Evolutionary conservation across 2,113 vertebrate genomes (phyloP).

Genomic region (Nannobrachium achirus): DNA sequence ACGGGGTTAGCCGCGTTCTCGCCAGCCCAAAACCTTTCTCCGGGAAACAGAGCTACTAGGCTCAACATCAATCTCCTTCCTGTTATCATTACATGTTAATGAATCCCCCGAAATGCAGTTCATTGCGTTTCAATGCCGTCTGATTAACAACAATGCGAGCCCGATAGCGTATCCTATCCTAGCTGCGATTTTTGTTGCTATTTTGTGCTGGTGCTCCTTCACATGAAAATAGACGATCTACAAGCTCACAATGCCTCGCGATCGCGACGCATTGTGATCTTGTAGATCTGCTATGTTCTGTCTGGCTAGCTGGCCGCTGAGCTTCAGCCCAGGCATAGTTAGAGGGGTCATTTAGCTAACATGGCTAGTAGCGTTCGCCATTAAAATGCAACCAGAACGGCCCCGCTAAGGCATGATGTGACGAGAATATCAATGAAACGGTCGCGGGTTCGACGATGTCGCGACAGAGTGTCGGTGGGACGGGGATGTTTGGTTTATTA

Average conservation of each 20-base stretch:
- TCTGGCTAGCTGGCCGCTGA: slow-evolving; percentile 73
- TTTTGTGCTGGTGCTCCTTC: slow-evolving; percentile 52
- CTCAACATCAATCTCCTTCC: slow-evolving; percentile 16
- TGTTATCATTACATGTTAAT: slow-evolving; percentile 35
- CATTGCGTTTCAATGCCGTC: not conserved
- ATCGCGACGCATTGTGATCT: too few species aligned
- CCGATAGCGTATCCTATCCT: slow-evolving; percentile 17
- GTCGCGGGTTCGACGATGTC: slow-evolving; percentile 45
- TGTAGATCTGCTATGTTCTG: too few species aligned
- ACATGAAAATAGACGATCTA: too few species aligned
- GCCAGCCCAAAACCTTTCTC: slow-evolving; percentile 36
- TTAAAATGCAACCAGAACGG: slow-evolving; percentile 44
- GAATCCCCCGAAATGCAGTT: not conserved
- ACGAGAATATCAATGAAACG: slow-evolving; percentile 22
- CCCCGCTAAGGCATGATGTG: slow-evolving; percentile 26
- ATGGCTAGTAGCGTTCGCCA: slow-evolving; percentile 76
- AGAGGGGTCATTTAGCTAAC: slow-evolving; percentile 78
- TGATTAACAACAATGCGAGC: not conserved
- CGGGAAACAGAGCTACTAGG: slow-evolving; percentile 2
- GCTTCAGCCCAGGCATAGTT: slow-evolving; percentile 70
- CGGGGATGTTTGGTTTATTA: slow-evolving; percentile 47
- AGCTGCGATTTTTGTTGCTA: slow-evolving; percentile 44
- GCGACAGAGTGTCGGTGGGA: slow-evolving; percentile 22
- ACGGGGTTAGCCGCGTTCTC: slow-evolving; percentile 23
- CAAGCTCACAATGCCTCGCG: too few species aligned